Conservation (phyloP, 2,113 vertebrate species). For the Saguinus midas region DNA sequence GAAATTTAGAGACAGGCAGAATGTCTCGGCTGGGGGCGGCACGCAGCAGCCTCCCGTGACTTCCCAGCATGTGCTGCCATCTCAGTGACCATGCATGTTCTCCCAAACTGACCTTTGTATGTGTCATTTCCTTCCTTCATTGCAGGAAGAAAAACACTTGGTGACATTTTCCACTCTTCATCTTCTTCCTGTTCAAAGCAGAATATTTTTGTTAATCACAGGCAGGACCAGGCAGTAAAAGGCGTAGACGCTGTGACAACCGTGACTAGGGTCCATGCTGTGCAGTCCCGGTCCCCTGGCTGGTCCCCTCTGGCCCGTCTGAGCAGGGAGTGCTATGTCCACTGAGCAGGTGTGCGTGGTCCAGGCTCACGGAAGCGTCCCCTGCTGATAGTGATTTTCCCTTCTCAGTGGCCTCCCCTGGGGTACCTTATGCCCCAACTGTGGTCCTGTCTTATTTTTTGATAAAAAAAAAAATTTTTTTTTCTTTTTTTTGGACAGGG, state of each 20-base stretch:
- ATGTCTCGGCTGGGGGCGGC: no score
- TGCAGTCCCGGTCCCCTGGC: accelerated
- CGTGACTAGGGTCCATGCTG: accelerated
- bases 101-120: slow-evolving; percentile 86
- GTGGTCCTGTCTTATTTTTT: not conserved
- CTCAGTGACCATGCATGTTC: not conserved
- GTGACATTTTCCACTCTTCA: slow-evolving; percentile 88
- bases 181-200: slow-evolving; percentile 83
- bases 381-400: accelerated
- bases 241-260: accelerated
- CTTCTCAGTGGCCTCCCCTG: not conserved
- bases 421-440: accelerated
- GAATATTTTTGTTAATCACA: not conserved
- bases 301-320: not conserved
- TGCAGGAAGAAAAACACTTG: slow-evolving; percentile 89
- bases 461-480: no score
- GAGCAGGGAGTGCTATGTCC: not conserved
- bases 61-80: not conserved
- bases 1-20: not conserved
- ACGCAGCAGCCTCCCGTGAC: accelerated
- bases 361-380: not conserved
- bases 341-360: accelerated
- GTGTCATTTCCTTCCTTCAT: slow-evolving; percentile 84
- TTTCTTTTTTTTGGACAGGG: no score
- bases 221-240: accelerated